Evolutionary conservation across 2,888 invertebrate species (phyloP).

Genomic region (Archips xylosteana): DNA sequence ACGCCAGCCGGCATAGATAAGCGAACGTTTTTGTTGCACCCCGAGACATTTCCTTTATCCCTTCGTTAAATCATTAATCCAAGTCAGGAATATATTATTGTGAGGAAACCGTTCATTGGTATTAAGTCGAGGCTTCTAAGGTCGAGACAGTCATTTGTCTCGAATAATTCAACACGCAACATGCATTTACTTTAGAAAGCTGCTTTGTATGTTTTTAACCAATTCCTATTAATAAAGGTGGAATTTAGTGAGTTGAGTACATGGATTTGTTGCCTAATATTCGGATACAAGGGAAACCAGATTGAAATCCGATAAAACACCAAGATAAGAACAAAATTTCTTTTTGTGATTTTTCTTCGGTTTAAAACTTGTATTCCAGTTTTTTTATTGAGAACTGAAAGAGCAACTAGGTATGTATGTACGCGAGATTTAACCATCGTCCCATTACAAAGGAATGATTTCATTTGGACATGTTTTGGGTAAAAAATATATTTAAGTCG

Average conservation of each 20-base stretch:
- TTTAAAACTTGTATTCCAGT: no score
- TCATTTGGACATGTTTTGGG: no score
- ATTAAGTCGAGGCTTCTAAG: conserved; percentile 35
- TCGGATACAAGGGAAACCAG: conserved; percentile 7
- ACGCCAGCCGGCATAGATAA: conserved; percentile 67
- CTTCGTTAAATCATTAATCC: conserved; percentile 48
- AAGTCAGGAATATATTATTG: conserved; percentile 46
- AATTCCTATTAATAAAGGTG: conserved; percentile 39
- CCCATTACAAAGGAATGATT: no score
- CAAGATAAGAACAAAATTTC: no score
- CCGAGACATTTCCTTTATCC: conserved; percentile 54
- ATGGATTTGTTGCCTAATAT: conserved; percentile 10
- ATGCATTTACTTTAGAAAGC: conserved; percentile 40
- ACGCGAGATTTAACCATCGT: no score
- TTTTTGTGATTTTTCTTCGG: no score
- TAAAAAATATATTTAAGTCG: no score
- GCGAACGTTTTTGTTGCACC: conserved; percentile 61
- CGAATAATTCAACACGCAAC: conserved; percentile 42
- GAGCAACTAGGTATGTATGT: no score
- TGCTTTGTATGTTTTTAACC: conserved; percentile 35
- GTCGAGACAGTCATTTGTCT: conserved; percentile 56
- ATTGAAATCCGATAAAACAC: neutral
- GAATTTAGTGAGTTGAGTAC: conserved; percentile 22
- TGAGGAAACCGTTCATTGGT: conserved; percentile 32
- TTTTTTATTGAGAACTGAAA: no score